These are phyloP conservation scores for Phainopepla nitens DNA, from an alignment of 2,113 vertebrate genomes.

Conservation along the genomic window DNA sequence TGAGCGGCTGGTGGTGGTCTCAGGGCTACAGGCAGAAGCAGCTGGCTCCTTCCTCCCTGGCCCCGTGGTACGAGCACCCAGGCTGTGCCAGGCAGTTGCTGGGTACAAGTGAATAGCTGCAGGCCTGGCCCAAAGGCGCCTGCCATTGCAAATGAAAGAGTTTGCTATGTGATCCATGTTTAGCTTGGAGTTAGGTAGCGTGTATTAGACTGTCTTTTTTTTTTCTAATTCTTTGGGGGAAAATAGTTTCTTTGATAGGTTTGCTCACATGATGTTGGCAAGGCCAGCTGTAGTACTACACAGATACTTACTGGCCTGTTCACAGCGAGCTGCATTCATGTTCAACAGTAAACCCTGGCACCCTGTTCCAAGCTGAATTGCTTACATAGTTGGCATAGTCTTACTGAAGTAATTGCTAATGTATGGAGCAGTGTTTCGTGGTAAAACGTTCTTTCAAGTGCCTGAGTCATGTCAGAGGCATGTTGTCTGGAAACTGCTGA, in stretches of 20 bases:
- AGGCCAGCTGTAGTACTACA: background rate
- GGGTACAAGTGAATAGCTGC: background rate
- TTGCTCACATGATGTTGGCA: background rate
- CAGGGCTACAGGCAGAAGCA: background rate
- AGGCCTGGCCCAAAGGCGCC: background rate
- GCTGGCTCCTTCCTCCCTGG: background rate
- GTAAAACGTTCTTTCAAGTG: constrained; percentile 5
- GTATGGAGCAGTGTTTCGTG: constrained; percentile 14
- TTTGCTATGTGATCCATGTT: background rate
- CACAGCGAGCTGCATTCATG: constrained; percentile 15
- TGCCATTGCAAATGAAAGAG: background rate
- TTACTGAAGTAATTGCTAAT: background rate
- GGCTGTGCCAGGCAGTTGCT: background rate
- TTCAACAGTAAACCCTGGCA: background rate
- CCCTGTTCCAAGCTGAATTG: background rate
- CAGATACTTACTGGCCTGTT: background rate
- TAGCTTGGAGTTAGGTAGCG: background rate
- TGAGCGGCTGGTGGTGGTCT: background rate
- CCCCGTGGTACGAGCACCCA: background rate
- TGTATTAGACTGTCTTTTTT: background rate
- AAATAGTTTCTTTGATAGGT: background rate
- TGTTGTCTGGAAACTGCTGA: constrained; percentile 28
- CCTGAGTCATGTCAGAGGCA: constrained; percentile 45
- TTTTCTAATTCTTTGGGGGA: background rate
- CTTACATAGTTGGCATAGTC: constrained; percentile 13